Evolutionary conservation across 2,888 invertebrate species (phyloP).

Genomic region (Axea sp.): DNA sequence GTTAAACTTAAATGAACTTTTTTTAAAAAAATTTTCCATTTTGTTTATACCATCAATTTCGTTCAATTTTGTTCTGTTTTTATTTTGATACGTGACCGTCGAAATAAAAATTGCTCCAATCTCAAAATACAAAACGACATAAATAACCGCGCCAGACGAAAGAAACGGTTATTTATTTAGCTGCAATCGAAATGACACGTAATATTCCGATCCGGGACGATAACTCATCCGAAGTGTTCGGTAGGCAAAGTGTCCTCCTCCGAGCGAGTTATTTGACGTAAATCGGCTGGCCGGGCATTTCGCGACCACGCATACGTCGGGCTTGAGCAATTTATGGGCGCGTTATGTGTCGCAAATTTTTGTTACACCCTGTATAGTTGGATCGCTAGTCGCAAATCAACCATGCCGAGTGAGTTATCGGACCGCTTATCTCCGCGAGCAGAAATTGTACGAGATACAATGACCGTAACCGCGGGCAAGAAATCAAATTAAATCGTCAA

Average conservation of each 20-base stretch:
- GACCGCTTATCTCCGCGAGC: constrained; percentile 47
- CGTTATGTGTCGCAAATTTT: constrained; percentile 61
- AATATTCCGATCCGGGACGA: constrained; percentile 33
- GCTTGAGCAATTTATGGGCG: constrained; percentile 61
- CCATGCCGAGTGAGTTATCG: constrained; percentile 63
- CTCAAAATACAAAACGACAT: not conserved
- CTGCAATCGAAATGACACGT: constrained; percentile 8
- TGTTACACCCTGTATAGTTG: constrained; percentile 56
- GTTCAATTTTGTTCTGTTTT: no score
- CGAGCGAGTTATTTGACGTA: constrained; percentile 44
- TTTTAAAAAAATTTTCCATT: no score
- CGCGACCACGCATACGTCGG: constrained; percentile 41
- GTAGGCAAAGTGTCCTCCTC: constrained; percentile 49
- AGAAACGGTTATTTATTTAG: constrained; percentile 24
- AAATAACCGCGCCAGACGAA: not conserved
- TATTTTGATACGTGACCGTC: no score
- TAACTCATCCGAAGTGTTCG: constrained; percentile 24
- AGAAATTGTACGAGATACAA: constrained; percentile 38
- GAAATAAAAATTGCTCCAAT: no score
- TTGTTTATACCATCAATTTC: no score
- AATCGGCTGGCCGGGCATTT: constrained; percentile 29
- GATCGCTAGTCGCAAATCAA: constrained; percentile 63
- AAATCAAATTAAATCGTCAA: constrained; percentile 52
- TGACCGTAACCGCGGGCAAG: constrained; percentile 42
- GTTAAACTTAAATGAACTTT: no score